These are phyloP conservation scores for Agrypnus murinus DNA, from an alignment of 2,888 invertebrate species.

Conservation along the genomic window DNA sequence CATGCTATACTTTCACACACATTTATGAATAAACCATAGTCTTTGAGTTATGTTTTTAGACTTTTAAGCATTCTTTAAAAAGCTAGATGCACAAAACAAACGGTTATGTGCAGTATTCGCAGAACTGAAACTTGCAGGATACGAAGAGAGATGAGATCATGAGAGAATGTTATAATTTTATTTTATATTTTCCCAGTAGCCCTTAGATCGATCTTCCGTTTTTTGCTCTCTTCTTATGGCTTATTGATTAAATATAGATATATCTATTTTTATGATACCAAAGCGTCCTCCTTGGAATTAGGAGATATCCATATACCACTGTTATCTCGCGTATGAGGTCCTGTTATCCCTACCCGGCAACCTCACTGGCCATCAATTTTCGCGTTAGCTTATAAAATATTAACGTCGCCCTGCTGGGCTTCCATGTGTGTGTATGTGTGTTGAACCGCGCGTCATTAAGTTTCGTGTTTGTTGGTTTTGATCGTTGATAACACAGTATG, in stretches of 20 bases:
- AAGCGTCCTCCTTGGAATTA: conserved; percentile 27
- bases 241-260: conserved; percentile 12
- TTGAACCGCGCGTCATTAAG: conserved; percentile 17
- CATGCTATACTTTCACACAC: conserved; percentile 36
- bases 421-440: conserved; percentile 8
- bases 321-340: conserved; percentile 6
- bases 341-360: conserved; percentile 1
- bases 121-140: not conserved
- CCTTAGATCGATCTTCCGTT: not conserved
- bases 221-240: conserved; percentile 3
- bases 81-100: not conserved
- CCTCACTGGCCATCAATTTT: conserved; percentile 12
- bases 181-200: not conserved
- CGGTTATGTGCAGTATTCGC: not conserved
- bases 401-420: not conserved
- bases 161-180: not conserved
- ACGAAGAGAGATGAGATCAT: not conserved
- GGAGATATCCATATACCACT: conserved; percentile 12
- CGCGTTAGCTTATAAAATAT: conserved; percentile 33
- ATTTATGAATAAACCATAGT: conserved; percentile 47
- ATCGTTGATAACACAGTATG: conserved; percentile 24
- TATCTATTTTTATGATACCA: conserved; percentile 7
- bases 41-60: conserved; percentile 32
- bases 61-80: conserved; percentile 24
- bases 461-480: conserved; percentile 23